These are phyloP conservation scores for Acromyrmex charruanus DNA, from an alignment of 1,140 invertebrate species.

Conservation along the genomic window DNA sequence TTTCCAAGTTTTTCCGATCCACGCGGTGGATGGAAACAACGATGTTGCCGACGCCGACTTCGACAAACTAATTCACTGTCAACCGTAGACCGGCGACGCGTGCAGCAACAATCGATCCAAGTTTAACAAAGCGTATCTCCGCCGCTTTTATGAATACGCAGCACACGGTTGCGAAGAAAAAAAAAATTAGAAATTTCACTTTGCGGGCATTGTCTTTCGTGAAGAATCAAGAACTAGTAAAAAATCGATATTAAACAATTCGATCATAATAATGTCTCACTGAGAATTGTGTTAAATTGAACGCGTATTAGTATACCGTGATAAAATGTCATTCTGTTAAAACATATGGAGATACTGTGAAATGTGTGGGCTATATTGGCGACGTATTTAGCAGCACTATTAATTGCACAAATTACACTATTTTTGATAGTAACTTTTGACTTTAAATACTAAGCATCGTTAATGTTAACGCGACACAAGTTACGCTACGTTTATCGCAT, in stretches of 20 bases:
- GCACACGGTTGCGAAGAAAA: background rate
- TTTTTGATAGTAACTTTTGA: conserved; percentile 36
- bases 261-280: background rate
- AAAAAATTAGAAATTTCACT: conserved; percentile 1
- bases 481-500: conserved; percentile 41
- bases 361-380: background rate
- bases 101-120: conserved; percentile 54
- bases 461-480: background rate
- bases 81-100: conserved; percentile 32
- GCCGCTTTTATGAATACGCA: conserved; percentile 39
- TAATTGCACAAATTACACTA: conserved; percentile 49
- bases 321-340: background rate
- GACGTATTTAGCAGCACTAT: conserved; percentile 43
- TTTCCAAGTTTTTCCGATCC: conserved; percentile 22
- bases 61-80: conserved; percentile 57
- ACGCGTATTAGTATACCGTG: background rate
- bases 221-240: background rate
- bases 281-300: background rate
- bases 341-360: background rate
- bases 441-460: background rate
- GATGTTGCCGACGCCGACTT: conserved; percentile 26
- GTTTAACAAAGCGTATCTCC: conserved; percentile 40
- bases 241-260: background rate
- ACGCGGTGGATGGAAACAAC: conserved; percentile 1
- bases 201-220: background rate